Base-by-base conservation (phyloP, 2,888 invertebrate genomes). In the Drosophila setosimentum region DNA sequence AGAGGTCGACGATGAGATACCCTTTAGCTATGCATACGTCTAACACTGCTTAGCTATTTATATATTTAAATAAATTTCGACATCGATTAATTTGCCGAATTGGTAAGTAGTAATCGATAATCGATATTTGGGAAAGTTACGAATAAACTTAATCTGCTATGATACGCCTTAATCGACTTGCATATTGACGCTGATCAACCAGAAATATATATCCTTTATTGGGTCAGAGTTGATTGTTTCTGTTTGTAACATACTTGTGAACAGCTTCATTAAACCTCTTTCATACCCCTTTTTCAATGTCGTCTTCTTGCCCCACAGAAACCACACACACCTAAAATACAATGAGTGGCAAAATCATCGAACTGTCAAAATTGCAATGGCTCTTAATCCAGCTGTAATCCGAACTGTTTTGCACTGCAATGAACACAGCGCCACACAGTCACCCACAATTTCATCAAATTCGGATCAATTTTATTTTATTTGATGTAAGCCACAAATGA, bases 221-320 rank as follows among this genome's bases (percentile, higher is more conserved):
- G 8, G 18, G 18, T n/a, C n/a, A 40, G n/a, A n/a, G 5, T 40
- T 40, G 40, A 10, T 2, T 6, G 6, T 7, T 1, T 6, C 6
- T 35, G 35, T 16, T 0, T 18, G 7, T 2, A 35, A 16, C 13
- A 33, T 33, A 16, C 13, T 33, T 33, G 18, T 10, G 18, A 3
- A 37, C 18, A 37, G 4, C 37, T 40, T 8, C 8, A 24, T 16
- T 21, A 2, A 4, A 16, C 21, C 42, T 21, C 13, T 2, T 45
- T 45, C 13, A 3, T 13, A 45, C 7, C n/a, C n/a, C n/a, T 13
- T 3, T 21, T 35, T 11, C 16, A 24, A 37, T 55, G 6, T 68
- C 49, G 54, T 32, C 64, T 67, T 54, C 45, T 37, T n/a, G 55
- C 27, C 11, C 37, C 50, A 37, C 27, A 58, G 16, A 7, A 45